Base-by-base conservation (phyloP, 1,140 invertebrate species). In the Drosophila lini region DNA sequence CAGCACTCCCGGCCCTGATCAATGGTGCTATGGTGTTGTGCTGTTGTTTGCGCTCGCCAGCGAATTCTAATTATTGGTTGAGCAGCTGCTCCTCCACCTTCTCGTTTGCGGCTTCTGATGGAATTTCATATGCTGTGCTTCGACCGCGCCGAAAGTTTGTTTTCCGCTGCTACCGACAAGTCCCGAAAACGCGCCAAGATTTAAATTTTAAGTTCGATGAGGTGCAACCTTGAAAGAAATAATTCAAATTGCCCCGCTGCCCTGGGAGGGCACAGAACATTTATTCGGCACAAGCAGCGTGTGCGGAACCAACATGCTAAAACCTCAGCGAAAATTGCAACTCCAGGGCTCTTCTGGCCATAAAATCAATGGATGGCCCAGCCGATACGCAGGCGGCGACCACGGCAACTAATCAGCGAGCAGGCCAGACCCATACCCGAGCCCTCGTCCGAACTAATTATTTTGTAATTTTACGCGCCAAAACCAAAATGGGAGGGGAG, bases 21-120 rank as follows among this genome's bases (percentile, higher is more conserved):
- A 76, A 74, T 85, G 81, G 60, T 56, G 47, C 65, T 52, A 32
- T 44, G 52, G 45, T 60, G 64, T 32, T 79, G 52, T 58, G 9
- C 36, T 76, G 61, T 76, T 76, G 65, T 78, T 71, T 64, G 55
- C 79, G 63, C 70, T 47, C 47, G 36, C 65, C 62, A 73, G 64
- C 63, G 78, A 85, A 82, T 79, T 81, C 67, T 88, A 86, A 88
- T 88, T 86, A 88, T 86, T 82, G 76, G 59, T 75, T 75, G 68
- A 82, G 80, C 80, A 80, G 61, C 57, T 77, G 59, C 44, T 40
- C 38, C 50, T 59, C 22, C 44, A 5, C 25, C 25, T 47, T 16
- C 52, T 50, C 41, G 53, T 58, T 71, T 79, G 70, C 74, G 78
- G 78, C 71, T 71, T 60, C 74, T 75, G 78, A 81, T 81, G 78